Conservation (phyloP, 2,113 vertebrate genomes). For the Phyllostomus discolor region DNA sequence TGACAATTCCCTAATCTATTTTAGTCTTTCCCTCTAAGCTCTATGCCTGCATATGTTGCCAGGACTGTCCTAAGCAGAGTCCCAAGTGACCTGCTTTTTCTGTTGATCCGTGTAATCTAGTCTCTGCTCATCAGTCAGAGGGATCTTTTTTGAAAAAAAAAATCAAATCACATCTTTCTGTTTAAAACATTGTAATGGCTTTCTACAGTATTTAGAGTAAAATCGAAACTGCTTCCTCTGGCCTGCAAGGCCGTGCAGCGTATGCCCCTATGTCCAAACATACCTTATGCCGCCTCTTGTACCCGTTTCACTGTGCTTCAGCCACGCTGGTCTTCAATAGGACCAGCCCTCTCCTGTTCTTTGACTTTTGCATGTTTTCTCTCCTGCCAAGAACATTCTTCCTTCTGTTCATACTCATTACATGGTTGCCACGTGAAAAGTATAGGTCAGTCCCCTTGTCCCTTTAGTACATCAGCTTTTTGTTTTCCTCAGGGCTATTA, state of each 20-base stretch:
- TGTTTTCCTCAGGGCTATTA: background rate
- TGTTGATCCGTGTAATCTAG: background rate
- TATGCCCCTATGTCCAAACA: background rate
- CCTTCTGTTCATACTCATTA: background rate
- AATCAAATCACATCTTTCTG: background rate
- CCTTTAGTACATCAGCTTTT: background rate
- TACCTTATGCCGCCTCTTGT: background rate
- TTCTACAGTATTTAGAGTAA: background rate
- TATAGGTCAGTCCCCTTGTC: background rate
- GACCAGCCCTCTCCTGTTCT: no score
- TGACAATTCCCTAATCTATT: background rate
- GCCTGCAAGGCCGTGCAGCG: background rate
- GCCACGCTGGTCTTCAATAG: background rate
- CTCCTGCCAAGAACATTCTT: background rate
- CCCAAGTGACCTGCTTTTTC: background rate
- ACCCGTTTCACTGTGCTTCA: background rate
- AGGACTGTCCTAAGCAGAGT: background rate
- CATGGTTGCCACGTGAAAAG: background rate
- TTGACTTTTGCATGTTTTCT: background rate
- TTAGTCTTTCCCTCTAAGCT: background rate
- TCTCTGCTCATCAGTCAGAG: background rate
- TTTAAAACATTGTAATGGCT: background rate
- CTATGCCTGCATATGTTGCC: background rate
- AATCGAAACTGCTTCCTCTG: background rate
- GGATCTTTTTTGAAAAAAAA: background rate